Evolutionary conservation across 1,140 invertebrate genomes (phyloP).

Genomic region (Temnothorax longispinosus): DNA sequence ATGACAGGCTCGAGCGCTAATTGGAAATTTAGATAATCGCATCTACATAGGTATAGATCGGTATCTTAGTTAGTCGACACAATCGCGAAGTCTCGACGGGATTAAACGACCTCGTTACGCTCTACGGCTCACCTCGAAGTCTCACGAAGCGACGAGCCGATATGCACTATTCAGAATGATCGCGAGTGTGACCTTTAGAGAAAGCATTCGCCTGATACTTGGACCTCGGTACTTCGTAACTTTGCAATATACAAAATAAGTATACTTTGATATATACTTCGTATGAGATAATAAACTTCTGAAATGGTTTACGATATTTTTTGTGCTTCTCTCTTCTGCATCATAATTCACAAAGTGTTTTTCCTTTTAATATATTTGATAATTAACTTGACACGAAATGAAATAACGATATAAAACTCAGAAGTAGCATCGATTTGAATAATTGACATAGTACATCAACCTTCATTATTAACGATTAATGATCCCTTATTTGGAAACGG

Average conservation of each 20-base stretch:
- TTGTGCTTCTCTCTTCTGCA: background rate
- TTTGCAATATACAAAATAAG: background rate
- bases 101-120: slow-evolving; percentile 60
- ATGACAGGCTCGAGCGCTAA: slow-evolving; percentile 68
- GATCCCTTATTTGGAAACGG: slow-evolving; percentile 15
- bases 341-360: background rate
- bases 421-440: background rate
- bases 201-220: background rate
- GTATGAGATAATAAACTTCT: background rate
- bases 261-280: background rate
- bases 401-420: background rate
- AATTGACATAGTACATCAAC: slow-evolving; percentile 17
- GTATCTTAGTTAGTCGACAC: slow-evolving; percentile 36
- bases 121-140: slow-evolving; percentile 10
- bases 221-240: background rate
- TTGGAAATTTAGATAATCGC: slow-evolving; percentile 79
- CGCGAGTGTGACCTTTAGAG: background rate
- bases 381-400: background rate
- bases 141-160: slow-evolving; percentile 27
- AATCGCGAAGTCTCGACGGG: slow-evolving; percentile 30
- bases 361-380: no score
- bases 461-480: slow-evolving; percentile 37
- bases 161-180: background rate
- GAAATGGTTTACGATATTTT: background rate
- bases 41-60: slow-evolving; percentile 58